These are phyloP conservation scores for Phymorhynchus buccinoides DNA, from an alignment of 1,140 invertebrate genomes.

Conservation along the genomic window DNA sequence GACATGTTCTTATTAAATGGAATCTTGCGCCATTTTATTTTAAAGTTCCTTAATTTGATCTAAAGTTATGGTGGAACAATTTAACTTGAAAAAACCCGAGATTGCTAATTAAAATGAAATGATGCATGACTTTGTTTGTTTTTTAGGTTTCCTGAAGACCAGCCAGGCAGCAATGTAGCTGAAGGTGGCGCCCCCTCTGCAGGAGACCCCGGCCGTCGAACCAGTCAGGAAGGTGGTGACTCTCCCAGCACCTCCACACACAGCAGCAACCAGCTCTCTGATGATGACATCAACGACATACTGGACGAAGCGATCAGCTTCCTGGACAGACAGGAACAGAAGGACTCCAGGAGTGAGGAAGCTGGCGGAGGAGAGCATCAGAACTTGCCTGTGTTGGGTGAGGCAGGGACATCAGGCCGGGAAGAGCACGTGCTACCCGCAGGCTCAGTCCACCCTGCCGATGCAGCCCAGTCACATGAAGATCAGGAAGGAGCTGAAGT, in stretches of 20 bases:
- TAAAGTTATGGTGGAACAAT: too few relatives aligned
- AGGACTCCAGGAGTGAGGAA: neutral
- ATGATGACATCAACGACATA: constrained; percentile 45
- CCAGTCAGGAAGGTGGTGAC: neutral
- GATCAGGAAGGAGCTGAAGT: neutral
- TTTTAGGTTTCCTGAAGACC: constrained; percentile 57
- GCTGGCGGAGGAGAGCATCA: neutral
- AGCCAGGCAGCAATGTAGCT: neutral
- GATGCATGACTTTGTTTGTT: neutral
- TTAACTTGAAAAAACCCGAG: too few relatives aligned
- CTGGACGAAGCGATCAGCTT: constrained; percentile 45
- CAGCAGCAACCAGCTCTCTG: constrained; percentile 36
- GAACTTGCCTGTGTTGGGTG: neutral
- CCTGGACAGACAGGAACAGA: constrained; percentile 29
- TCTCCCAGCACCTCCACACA: neutral
- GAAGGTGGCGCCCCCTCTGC: neutral
- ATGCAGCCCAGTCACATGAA: too few relatives aligned
- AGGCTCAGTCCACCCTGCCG: neutral
- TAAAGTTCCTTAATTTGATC: too few relatives aligned
- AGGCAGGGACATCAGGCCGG: neutral
- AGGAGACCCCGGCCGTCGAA: too few relatives aligned
- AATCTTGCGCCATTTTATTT: too few relatives aligned
- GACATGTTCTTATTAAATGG: too few relatives aligned
- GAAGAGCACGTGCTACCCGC: neutral
- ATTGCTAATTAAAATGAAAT: neutral